Conservation (phyloP, 2,113 vertebrate genomes). For the Microcebus jonahi region DNA sequence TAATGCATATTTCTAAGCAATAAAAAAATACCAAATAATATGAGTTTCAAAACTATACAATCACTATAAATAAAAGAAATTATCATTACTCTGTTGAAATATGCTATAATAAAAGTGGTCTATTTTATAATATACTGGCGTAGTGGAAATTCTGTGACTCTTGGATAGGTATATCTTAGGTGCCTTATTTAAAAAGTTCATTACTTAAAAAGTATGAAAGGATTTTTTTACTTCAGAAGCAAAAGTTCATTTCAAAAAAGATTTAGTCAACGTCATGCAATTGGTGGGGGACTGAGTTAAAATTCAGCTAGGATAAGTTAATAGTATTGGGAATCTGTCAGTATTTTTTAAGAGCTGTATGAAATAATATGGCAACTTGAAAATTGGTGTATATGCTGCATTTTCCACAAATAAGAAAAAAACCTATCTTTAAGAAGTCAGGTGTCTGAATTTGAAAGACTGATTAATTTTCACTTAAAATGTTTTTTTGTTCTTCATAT, state of each 20-base stretch:
- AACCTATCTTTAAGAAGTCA: neutral
- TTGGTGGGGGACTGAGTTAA: neutral
- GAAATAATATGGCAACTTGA: neutral
- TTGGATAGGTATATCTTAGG: no score
- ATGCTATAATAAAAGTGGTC: no score
- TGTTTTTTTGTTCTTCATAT: conserved; percentile 18
- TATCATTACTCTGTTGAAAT: no score
- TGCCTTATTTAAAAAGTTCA: neutral
- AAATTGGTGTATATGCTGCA: neutral
- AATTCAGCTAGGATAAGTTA: neutral
- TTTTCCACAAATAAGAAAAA: neutral
- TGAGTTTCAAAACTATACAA: no score
- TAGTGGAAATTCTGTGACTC: no score
- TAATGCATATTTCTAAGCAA: neutral
- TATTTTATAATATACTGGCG: no score
- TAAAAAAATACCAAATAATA: neutral
- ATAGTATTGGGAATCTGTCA: neutral
- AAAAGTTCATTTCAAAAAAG: conserved; percentile 6
- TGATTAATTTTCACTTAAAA: conserved; percentile 6
- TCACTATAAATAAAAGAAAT: no score
- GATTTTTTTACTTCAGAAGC: neutral
- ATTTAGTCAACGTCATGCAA: neutral
- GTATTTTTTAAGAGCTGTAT: neutral
- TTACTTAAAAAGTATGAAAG: neutral
- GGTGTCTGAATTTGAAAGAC: neutral